Evolutionary conservation across 2,113 vertebrate species (phyloP).

Genomic region (Platysteira castanea): DNA sequence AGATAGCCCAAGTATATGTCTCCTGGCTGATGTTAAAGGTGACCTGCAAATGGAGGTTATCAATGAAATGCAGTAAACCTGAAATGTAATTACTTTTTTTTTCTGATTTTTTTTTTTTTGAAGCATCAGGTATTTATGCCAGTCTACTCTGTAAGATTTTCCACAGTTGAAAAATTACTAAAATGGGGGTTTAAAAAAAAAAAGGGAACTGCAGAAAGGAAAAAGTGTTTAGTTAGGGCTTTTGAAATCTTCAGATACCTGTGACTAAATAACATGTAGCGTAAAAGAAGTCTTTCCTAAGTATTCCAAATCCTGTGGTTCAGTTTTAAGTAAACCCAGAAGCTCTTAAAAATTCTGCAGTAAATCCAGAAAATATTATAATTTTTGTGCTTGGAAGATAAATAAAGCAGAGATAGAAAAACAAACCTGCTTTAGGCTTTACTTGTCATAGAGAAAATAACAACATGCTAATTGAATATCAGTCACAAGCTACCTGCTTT

Average conservation of each 20-base stretch:
- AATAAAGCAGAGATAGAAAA: neutral
- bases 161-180: neutral
- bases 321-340: neutral
- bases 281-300: neutral
- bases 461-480: neutral
- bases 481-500: neutral
- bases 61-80: conserved; percentile 22
- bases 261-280: neutral
- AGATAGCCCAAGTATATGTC: conserved; percentile 2
- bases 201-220: neutral
- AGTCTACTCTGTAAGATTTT: neutral
- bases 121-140: neutral
- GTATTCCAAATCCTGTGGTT: neutral
- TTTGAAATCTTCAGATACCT: neutral
- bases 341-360: neutral
- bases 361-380: neutral
- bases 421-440: neutral
- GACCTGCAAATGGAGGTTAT: conserved; percentile 46
- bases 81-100: neutral
- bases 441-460: neutral
- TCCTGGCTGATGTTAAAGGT: conserved; percentile 11
- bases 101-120: neutral
- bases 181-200: neutral
- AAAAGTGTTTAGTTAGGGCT: neutral
- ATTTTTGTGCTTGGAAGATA: neutral